Conservation (phyloP, 2,113 vertebrate species). For the Sylvia atricapilla region DNA sequence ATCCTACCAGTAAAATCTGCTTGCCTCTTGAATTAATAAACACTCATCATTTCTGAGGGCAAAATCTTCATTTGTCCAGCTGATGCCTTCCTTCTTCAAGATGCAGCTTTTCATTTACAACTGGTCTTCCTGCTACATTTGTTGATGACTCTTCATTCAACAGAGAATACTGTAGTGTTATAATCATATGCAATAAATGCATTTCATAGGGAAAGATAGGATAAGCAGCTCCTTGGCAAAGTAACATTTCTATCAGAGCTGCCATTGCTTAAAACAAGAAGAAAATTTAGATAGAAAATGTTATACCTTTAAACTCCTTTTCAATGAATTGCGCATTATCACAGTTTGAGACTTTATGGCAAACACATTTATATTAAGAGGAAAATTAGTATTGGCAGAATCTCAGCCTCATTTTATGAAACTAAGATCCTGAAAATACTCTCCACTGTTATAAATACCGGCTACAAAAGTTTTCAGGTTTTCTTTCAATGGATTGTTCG, state of each 20-base stretch:
- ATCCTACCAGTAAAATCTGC: not conserved
- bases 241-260: not conserved
- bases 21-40: not conserved
- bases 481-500: not conserved
- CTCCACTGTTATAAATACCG: not conserved
- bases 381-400: not conserved
- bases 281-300: not conserved
- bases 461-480: not conserved
- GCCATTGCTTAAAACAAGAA: not conserved
- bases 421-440: not conserved
- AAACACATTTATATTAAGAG: not conserved
- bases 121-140: not conserved
- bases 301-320: not conserved
- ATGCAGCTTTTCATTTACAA: not conserved
- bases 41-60: not conserved
- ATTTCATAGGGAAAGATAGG: not conserved
- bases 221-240: not conserved
- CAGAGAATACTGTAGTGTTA: not conserved
- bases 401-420: not conserved
- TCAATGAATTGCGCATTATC: not conserved
- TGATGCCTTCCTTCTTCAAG: not conserved
- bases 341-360: not conserved
- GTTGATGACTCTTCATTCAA: not conserved
- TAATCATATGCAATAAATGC: not conserved
- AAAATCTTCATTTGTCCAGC: not conserved